phyloP scores from a whole-genome alignment of 2,797 vertebrate species.

The Acanthurus tractus region DNA sequence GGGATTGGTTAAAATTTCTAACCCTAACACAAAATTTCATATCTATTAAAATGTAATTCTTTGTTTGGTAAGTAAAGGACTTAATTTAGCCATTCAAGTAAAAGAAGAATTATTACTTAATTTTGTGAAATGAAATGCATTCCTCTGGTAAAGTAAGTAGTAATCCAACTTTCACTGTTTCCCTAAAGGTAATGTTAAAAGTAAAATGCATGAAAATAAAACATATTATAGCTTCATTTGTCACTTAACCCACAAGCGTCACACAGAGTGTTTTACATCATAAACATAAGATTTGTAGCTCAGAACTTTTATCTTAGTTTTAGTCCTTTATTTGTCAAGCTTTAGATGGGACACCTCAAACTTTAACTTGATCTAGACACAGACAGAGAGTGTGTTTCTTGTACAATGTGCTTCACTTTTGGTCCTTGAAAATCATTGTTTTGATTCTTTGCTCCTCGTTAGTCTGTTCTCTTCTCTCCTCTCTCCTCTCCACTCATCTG shows the following conservation, averaged over 20 bases:
- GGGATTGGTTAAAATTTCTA: not conserved
- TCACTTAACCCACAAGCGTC: conserved; percentile 19
- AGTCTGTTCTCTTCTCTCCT: not conserved
- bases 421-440: conserved; percentile 19
- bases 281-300: conserved; percentile 32
- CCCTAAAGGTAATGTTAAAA: too few species aligned
- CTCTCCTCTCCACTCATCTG: conserved; percentile 77
- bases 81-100: too few species aligned
- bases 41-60: too few species aligned
- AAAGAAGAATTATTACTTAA: too few species aligned
- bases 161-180: too few species aligned
- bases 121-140: too few species aligned
- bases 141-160: too few species aligned
- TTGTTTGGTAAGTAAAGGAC: too few species aligned
- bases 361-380: conserved; percentile 14
- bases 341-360: conserved; percentile 6
- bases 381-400: conserved; percentile 11
- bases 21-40: too few species aligned
- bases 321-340: conserved; percentile 21
- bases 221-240: conserved; percentile 26
- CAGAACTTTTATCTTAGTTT: conserved; percentile 22
- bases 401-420: conserved; percentile 5
- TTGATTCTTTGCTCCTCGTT: not conserved
- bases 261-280: not conserved
- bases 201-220: too few species aligned